A percentile compares a stretch with the other conserved stretches of the same genome.
These are phyloP conservation scores for Drosophila histrio DNA, from an alignment of 2,888 invertebrate species.

Conservation along the genomic window DNA sequence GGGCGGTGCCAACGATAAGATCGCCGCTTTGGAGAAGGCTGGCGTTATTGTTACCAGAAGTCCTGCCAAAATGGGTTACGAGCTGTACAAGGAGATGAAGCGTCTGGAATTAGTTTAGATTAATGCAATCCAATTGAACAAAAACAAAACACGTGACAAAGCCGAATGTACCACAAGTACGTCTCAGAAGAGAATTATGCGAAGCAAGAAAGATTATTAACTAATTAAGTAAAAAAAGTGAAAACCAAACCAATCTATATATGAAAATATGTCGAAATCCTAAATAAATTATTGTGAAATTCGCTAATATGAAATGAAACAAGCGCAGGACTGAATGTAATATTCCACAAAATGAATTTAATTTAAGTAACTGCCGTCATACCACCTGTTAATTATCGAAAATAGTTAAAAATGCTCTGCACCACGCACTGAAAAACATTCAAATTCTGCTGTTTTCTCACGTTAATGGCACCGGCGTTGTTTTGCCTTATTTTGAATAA, in stretches of 20 bases:
- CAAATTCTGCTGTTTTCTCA: slow-evolving; percentile 37
- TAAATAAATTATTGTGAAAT: slow-evolving; percentile 72
- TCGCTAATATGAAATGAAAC: slow-evolving; percentile 37
- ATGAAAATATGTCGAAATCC: slow-evolving; percentile 60
- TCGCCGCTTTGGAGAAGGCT: slow-evolving; percentile 96
- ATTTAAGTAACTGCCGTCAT: slow-evolving; percentile 65
- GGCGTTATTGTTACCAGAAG: slow-evolving; percentile 97
- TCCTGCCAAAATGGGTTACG: slow-evolving; percentile 96
- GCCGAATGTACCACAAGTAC: slow-evolving; percentile 46
- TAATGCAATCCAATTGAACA: slow-evolving; percentile 42
- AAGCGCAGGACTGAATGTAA: slow-evolving; percentile 30
- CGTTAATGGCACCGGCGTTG: slow-evolving; percentile 37
- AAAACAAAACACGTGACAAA: slow-evolving; percentile 50
- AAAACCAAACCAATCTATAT: slow-evolving; percentile 6
- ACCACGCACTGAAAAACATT: slow-evolving; percentile 48
- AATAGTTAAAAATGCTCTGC: slow-evolving; percentile 28
- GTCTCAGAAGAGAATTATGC: slow-evolving; percentile 48
- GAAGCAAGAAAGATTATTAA: slow-evolving; percentile 46
- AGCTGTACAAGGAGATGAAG: slow-evolving; percentile 95
- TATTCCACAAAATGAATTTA: slow-evolving; percentile 38
- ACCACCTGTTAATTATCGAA: slow-evolving; percentile 48
- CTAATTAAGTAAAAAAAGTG: slow-evolving; percentile 59
- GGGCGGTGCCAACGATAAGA: slow-evolving; percentile 99
- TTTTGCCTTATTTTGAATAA: slow-evolving; percentile 49
- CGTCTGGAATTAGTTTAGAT: slow-evolving; percentile 88